These are phyloP conservation scores for Campoplex nolae DNA, from an alignment of 2,888 invertebrate genomes.

Conservation along the genomic window DNA sequence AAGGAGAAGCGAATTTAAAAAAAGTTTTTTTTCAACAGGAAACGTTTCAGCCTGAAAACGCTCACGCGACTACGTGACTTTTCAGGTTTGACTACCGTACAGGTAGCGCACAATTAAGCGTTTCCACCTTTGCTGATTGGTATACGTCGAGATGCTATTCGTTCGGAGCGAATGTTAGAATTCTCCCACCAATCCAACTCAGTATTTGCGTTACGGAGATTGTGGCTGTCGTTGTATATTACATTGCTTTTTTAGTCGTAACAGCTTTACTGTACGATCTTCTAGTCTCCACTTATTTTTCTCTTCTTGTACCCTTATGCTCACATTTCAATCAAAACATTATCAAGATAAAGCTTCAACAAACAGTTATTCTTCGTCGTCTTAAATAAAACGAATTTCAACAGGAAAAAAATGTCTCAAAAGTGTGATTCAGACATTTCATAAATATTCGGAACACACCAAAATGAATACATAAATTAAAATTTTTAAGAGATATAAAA, in stretches of 20 bases:
- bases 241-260: conserved; percentile 47
- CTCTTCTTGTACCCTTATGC: conserved; percentile 7
- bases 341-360: conserved; percentile 17
- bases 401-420: neutral
- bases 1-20: neutral
- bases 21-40: conserved; percentile 14
- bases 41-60: conserved; percentile 53
- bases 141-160: conserved; percentile 70
- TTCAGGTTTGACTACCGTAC: conserved; percentile 68
- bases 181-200: conserved; percentile 56
- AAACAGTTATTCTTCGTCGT: neutral
- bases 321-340: conserved; percentile 37
- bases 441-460: neutral
- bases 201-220: conserved; percentile 50
- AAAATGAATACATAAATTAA: neutral
- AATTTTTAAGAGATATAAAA: neutral
- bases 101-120: conserved; percentile 81
- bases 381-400: neutral
- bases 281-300: conserved; percentile 2
- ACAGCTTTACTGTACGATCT: conserved; percentile 30
- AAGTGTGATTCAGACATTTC: neutral
- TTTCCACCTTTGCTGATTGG: conserved; percentile 75
- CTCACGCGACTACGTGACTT: conserved; percentile 55
- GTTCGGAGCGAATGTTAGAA: conserved; percentile 59
- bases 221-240: conserved; percentile 50